phyloP scores from a whole-genome alignment of 2,888 invertebrate species.

The Eupithecia vulgata region DNA sequence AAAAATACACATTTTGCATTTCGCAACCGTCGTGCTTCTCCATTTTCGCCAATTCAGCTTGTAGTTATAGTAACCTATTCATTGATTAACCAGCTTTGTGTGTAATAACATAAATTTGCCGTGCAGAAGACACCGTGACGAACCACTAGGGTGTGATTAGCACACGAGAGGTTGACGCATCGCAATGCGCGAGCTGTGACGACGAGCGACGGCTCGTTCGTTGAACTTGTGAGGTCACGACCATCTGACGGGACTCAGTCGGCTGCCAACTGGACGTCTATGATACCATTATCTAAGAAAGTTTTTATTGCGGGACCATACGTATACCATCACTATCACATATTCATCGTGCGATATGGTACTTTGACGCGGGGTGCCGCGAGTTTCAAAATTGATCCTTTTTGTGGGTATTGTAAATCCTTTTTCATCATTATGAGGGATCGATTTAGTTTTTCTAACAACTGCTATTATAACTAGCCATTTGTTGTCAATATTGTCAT shows the following conservation, averaged over 20 bases:
- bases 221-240: conserved; percentile 83
- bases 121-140: conserved; percentile 27
- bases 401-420: too few relatives aligned
- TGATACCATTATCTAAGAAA: conserved; percentile 10
- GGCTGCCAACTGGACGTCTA: conserved; percentile 14
- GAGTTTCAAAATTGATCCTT: too few relatives aligned
- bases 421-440: too few relatives aligned
- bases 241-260: conserved; percentile 70
- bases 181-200: conserved; percentile 67
- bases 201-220: conserved; percentile 67
- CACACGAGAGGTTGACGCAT: conserved; percentile 69
- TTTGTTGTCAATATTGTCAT: too few relatives aligned
- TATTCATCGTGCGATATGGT: background rate
- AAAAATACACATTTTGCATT: too few relatives aligned
- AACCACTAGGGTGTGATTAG: conserved; percentile 46
- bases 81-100: background rate
- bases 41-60: conserved; percentile 1
- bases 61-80: background rate
- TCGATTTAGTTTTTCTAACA: too few relatives aligned
- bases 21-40: conserved; percentile 5
- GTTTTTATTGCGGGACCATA: background rate
- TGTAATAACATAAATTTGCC: conserved; percentile 13
- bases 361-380: too few relatives aligned
- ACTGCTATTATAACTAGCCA: too few relatives aligned
- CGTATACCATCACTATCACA: background rate